These are phyloP conservation scores for Balaeniceps rex DNA, from an alignment of 2,113 vertebrate genomes.

Conservation along the genomic window DNA sequence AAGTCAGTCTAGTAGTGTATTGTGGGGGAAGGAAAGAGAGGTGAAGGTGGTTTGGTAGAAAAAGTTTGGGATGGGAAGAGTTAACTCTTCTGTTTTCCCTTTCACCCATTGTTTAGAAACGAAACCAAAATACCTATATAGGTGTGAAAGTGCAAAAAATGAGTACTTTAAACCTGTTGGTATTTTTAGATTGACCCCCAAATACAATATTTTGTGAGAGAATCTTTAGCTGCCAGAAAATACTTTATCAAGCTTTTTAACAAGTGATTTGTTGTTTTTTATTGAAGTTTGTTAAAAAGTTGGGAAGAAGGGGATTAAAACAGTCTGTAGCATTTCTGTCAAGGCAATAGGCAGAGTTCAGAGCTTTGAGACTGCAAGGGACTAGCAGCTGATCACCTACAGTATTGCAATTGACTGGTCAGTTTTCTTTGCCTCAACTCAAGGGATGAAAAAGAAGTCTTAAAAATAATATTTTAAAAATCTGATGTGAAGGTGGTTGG, in stretches of 20 bases:
- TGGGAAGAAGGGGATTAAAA: background rate
- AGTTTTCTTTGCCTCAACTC: background rate
- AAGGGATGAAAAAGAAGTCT: background rate
- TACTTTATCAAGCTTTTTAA: background rate
- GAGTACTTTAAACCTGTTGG: background rate
- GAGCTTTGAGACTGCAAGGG: background rate
- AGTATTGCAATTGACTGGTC: background rate
- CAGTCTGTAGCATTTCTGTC: background rate
- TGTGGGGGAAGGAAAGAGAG: background rate
- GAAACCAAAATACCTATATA: background rate
- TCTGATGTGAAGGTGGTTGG: background rate
- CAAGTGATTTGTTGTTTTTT: background rate
- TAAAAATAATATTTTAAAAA: background rate
- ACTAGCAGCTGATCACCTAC: background rate
- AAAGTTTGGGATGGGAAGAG: background rate
- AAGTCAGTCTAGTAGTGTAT: conserved; percentile 66
- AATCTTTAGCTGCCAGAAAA: background rate
- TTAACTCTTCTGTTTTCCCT: conserved; percentile 7
- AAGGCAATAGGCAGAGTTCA: background rate
- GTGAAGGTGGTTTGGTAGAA: background rate
- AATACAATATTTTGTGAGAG: background rate
- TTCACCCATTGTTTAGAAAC: background rate
- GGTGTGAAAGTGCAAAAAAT: background rate
- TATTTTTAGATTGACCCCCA: background rate
- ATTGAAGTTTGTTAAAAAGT: background rate